Evolutionary conservation across 2,888 invertebrate species (phyloP).

Genomic region (Coelopa pilipes): DNA sequence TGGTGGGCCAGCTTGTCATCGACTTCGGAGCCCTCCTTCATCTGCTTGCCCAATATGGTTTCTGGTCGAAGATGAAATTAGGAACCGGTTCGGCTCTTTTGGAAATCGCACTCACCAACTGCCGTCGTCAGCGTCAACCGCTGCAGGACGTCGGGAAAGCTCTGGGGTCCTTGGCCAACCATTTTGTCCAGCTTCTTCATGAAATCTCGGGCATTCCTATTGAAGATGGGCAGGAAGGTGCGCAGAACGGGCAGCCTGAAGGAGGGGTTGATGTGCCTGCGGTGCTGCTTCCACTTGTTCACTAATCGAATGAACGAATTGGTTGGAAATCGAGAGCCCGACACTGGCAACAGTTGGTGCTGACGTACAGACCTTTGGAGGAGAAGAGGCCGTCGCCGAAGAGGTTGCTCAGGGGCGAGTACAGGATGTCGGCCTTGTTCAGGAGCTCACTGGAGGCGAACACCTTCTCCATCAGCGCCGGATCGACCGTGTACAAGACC

Average conservation of each 20-base stretch:
- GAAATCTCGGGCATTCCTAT: neutral
- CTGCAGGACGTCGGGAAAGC: neutral
- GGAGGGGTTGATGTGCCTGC: constrained; percentile 15
- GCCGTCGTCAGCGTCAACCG: constrained; percentile 9
- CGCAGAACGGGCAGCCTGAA: constrained; percentile 15
- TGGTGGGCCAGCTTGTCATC: constrained; percentile 3
- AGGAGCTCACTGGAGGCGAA: neutral
- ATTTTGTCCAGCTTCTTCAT: neutral
- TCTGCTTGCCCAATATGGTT: constrained; percentile 16
- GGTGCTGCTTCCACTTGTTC: constrained; percentile 18
- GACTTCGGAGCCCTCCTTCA: neutral
- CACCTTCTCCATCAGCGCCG: constrained; percentile 12
- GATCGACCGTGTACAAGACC: constrained; percentile 8
- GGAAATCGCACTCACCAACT: constrained; percentile 5
- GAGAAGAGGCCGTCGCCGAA: constrained; percentile 29
- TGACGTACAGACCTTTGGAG: neutral
- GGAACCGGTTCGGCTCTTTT: too few species aligned
- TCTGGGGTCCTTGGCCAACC: neutral
- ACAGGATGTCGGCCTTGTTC: constrained; percentile 17
- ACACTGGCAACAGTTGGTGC: neutral
- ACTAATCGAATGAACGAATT: neutral
- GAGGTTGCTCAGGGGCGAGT: constrained; percentile 2
- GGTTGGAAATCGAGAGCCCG: neutral
- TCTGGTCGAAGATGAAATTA: neutral
- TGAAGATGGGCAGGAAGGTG: constrained; percentile 24